Evolutionary conservation across 2,888 invertebrate species (phyloP), one percentile per base, ranked within the genome.

Genomic region (Apocheima hispidaria): DNA sequence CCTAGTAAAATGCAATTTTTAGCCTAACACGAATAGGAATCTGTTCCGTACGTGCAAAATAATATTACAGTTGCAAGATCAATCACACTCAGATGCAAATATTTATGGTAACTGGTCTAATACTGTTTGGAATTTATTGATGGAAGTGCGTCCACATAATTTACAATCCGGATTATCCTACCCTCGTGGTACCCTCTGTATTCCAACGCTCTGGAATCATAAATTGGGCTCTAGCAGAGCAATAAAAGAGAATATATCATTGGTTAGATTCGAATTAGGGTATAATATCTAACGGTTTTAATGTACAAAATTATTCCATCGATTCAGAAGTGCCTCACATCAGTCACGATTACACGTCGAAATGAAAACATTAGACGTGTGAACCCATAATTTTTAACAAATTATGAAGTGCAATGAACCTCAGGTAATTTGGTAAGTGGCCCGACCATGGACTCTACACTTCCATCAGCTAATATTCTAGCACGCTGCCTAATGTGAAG

Each of bases 311-410:
- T 87, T 88, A 86, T 79, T 88, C 84, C 84, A 87, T 84, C 83
- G 84, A 86, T 88, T 78, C 79, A 77, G 80, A 78, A 74, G 81
- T 80, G 79, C 83, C 85, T 78, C 74, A 78, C 83, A 78, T 81
- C 79, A 81, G 87, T 86, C 90, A 90, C 88, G 88, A 89, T 85
- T 84, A 84, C 84, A 79, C 77, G 75, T 68, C 83, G 77, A 81
- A 85, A 86, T 87, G 86, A 90, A 90, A 91, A 90, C 84, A 89
- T 88, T 85, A 86, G 81, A 85, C 80, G 87, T 87, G 88, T 90
- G 86, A 90, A 87, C 90, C 90, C 83, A 86, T 90, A 87, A 91
- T 91, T 90, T 91, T 79, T 82, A 82, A 83, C 83, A 84, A 86
- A 87, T 86, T 87, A 86, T 81, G 75, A 78, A 80, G 92, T 83